These are phyloP conservation scores for Chloromyia formosa DNA, from an alignment of 2,888 invertebrate genomes.

Conservation along the genomic window DNA sequence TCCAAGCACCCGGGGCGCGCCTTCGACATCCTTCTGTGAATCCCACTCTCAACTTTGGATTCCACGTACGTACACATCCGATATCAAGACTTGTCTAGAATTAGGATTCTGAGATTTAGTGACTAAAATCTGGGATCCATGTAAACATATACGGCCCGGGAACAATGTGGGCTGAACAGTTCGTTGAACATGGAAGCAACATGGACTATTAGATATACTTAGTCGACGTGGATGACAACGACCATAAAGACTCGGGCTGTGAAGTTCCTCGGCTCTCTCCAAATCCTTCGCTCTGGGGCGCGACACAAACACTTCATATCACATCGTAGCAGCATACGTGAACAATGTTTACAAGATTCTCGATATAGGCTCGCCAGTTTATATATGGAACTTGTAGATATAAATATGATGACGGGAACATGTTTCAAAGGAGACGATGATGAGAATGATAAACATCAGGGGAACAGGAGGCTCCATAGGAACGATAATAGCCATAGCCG, in stretches of 20 bases:
- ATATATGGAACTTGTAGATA: too few species aligned
- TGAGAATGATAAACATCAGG: conserved; percentile 26
- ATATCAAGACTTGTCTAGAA: conserved; percentile 20
- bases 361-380: conserved; percentile 1
- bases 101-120: conserved; percentile 36
- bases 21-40: conserved; percentile 26
- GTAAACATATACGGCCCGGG: conserved; percentile 36
- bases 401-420: neutral
- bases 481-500: too few species aligned
- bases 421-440: conserved; percentile 31
- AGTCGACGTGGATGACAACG: neutral
- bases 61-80: conserved; percentile 6
- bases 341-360: conserved; percentile 33
- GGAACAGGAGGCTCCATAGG: too few species aligned
- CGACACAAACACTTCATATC: conserved; percentile 24
- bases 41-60: neutral
- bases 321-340: conserved; percentile 19
- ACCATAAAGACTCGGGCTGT: neutral
- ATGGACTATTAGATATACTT: conserved; percentile 32
- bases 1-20: neutral
- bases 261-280: conserved; percentile 2
- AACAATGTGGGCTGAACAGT: conserved; percentile 42
- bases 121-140: conserved; percentile 34
- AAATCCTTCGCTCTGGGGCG: conserved; percentile 28
- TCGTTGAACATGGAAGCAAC: conserved; percentile 30